Conservation (phyloP, 92 coral and sea anemone species). For the Ricordea florida region DNA sequence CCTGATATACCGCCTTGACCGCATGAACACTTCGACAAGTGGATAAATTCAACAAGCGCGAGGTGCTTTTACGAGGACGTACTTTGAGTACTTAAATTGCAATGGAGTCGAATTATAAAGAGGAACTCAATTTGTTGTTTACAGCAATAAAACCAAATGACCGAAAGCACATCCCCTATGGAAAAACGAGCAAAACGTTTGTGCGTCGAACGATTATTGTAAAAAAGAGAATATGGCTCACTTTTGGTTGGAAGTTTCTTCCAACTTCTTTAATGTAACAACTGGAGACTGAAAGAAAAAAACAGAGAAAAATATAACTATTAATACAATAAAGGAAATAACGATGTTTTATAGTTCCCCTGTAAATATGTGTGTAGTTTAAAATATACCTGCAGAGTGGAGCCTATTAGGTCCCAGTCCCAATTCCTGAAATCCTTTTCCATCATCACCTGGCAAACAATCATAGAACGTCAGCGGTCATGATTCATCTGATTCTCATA, state of each 20-base stretch:
- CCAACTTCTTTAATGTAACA: constrained; percentile 81
- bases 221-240: constrained; percentile 34
- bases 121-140: too few relatives aligned
- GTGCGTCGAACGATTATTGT: too few relatives aligned
- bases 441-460: constrained; percentile 56
- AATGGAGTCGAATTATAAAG: neutral
- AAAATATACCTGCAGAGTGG: constrained; percentile 76
- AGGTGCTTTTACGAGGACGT: too few relatives aligned
- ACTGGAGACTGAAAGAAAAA: constrained; percentile 72
- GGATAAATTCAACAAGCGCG: too few relatives aligned
- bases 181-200: too few relatives aligned
- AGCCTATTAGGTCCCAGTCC: constrained; percentile 91
- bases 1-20: too few relatives aligned
- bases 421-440: constrained; percentile 80
- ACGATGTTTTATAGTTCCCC: neutral
- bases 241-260: constrained; percentile 88
- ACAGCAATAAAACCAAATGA: too few relatives aligned
- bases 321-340: neutral
- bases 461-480: neutral
- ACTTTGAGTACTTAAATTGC: too few relatives aligned
- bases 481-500: neutral
- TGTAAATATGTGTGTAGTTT: neutral
- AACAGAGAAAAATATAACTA: neutral
- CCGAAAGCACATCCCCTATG: too few relatives aligned
- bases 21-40: too few relatives aligned